Percentiles rank a stretch among this genome's conserved stretches.
Conservation (phyloP, 2,113 vertebrate genomes). For the Rhodinocichla rosea region DNA sequence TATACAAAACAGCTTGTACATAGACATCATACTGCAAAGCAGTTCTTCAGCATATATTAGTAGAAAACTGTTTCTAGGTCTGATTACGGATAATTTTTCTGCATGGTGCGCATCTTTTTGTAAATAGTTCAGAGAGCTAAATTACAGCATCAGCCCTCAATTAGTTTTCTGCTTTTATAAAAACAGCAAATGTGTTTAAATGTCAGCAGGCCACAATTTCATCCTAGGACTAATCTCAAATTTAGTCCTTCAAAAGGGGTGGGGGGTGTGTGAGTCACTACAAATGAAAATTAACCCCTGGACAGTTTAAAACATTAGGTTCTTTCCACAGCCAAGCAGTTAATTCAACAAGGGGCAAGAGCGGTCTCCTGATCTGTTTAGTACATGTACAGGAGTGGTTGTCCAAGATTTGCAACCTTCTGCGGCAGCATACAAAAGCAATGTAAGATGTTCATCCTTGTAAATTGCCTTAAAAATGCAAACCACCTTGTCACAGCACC, state of each 20-base stretch:
- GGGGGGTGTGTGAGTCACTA: fast-evolving
- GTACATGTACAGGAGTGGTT: neutral
- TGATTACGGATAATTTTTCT: neutral
- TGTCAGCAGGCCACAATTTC: neutral
- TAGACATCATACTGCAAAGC: neutral
- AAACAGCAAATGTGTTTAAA: neutral
- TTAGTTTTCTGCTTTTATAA: neutral
- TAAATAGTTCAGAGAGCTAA: neutral
- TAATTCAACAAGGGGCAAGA: neutral
- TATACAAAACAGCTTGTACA: neutral
- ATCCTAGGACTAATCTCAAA: neutral
- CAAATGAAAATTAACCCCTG: neutral
- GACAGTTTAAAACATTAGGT: neutral
- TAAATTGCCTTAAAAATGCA: neutral
- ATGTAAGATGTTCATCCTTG: neutral
- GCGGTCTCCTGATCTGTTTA: neutral
- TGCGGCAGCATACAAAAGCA: neutral
- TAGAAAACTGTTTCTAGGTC: neutral
- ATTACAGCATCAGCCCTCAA: neutral
- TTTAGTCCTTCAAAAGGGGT: neutral
- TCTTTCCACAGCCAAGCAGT: neutral
- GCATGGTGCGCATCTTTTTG: neutral
- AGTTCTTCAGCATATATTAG: neutral
- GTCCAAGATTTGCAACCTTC: neutral
- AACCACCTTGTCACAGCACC: neutral